Conservation (phyloP, 53 echinoderm and acorn worm genomes). For the Actinopyga echinites region DNA sequence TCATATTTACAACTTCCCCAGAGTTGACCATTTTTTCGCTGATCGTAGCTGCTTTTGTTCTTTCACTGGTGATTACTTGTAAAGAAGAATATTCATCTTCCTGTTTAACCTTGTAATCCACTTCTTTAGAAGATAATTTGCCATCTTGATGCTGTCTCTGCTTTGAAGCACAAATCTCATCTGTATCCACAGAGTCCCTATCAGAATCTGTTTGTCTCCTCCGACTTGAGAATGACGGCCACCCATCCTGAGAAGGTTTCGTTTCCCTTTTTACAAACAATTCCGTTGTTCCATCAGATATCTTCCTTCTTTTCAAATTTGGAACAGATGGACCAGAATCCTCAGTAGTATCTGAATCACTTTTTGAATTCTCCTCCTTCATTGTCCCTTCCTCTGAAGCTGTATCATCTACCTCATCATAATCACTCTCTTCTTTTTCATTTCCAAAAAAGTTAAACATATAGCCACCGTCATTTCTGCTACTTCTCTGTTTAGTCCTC, state of each 20-base stretch:
- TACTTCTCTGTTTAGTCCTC: background rate
- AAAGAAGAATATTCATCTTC: background rate
- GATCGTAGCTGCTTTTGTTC: background rate
- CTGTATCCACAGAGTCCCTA: conserved; percentile 75
- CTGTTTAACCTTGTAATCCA: background rate
- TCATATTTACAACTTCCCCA: too few species aligned
- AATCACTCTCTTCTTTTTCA: too few species aligned
- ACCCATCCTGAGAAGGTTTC: too few species aligned
- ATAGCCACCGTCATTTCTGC: too few species aligned
- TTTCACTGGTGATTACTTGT: background rate
- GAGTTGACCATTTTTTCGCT: too few species aligned
- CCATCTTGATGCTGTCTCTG: background rate
- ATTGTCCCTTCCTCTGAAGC: too few species aligned
- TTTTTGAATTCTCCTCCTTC: too few species aligned
- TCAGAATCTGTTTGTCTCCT: conserved; percentile 43
- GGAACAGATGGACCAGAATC: background rate
- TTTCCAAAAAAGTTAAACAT: too few species aligned
- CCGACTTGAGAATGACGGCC: background rate
- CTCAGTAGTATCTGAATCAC: conserved; percentile 4
- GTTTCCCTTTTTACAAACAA: too few species aligned
- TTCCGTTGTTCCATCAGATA: background rate
- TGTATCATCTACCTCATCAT: too few species aligned
- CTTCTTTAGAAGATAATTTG: background rate
- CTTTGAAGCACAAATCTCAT: conserved; percentile 67
- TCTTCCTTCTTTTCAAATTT: background rate